phyloP scores from a whole-genome alignment of 2,888 invertebrate genomes.

The Drosophila setosimentum region DNA sequence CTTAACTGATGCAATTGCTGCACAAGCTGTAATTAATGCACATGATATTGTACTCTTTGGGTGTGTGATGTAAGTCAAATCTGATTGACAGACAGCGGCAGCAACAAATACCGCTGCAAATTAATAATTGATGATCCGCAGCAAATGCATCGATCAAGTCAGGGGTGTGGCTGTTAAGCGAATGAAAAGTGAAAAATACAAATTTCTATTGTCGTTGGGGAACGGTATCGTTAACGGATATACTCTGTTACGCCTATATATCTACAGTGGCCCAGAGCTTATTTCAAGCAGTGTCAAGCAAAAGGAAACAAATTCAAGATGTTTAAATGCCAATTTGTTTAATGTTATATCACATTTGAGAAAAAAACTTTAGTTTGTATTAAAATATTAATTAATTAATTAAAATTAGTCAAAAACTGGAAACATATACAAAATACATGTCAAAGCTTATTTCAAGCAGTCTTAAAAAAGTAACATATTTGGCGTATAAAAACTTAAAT shows the following conservation, averaged over 20 bases:
- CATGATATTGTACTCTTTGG: slow-evolving; percentile 54
- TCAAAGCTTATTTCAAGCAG: no score
- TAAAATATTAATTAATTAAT: no score
- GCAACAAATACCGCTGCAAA: slow-evolving; percentile 44
- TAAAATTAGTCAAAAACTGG: no score
- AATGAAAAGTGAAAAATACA: slow-evolving; percentile 67
- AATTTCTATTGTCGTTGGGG: slow-evolving; percentile 45
- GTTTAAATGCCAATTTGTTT: no score
- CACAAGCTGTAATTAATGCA: slow-evolving; percentile 69
- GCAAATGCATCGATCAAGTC: slow-evolving; percentile 63
- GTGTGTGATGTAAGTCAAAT: slow-evolving; percentile 63
- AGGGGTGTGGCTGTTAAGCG: slow-evolving; percentile 64
- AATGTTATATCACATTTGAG: no score
- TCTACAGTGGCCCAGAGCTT: no score
- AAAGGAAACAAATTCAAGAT: no score
- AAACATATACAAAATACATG: no score
- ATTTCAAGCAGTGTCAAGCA: no score
- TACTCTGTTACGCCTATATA: background rate
- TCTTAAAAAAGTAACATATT: no score
- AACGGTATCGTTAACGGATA: slow-evolving; percentile 11
- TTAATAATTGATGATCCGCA: slow-evolving; percentile 70
- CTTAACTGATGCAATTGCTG: slow-evolving; percentile 67
- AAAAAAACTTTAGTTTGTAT: no score
- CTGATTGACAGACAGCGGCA: slow-evolving; percentile 40
- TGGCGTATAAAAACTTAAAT: no score